Percentiles rank a stretch among this genome's conserved stretches.
Conservation (phyloP, 2,113 vertebrate species). For the Ondatra zibethicus region DNA sequence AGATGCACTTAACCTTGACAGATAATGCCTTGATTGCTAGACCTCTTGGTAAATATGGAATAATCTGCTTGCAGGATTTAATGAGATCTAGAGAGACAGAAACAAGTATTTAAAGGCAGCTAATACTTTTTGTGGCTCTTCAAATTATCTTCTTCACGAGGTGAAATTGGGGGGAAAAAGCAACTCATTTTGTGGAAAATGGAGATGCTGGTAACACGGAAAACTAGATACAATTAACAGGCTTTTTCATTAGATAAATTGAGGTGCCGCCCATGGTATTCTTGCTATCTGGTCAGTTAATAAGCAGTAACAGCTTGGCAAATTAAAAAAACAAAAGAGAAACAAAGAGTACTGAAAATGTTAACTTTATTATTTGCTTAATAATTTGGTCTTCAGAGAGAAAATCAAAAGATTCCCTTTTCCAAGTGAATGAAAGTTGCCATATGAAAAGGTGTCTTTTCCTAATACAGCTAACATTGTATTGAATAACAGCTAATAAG, state of each 20-base stretch:
- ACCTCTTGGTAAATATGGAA: too few relatives aligned
- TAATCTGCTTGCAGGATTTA: neutral
- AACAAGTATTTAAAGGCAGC: too few relatives aligned
- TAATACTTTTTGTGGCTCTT: neutral
- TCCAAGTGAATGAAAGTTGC: conserved; percentile 36
- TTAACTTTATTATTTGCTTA: conserved; percentile 45
- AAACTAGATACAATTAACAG: neutral
- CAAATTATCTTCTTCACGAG: neutral
- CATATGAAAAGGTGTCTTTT: neutral
- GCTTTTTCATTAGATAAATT: neutral
- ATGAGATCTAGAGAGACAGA: neutral
- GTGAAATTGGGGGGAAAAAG: neutral
- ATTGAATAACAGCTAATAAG: conserved; percentile 57
- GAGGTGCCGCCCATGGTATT: too few relatives aligned
- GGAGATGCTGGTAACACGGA: neutral
- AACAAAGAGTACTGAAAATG: neutral
- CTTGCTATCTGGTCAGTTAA: neutral
- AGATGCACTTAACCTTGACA: neutral
- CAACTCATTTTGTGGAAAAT: neutral
- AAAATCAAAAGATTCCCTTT: conserved; percentile 47
- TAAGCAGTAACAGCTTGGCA: neutral
- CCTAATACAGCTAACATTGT: conserved; percentile 29
- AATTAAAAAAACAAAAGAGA: neutral
- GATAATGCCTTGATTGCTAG: neutral
- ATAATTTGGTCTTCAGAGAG: conserved; percentile 45